Evolutionary conservation across 2,888 invertebrate genomes (phyloP).

Genomic region (Thelaira solivaga): DNA sequence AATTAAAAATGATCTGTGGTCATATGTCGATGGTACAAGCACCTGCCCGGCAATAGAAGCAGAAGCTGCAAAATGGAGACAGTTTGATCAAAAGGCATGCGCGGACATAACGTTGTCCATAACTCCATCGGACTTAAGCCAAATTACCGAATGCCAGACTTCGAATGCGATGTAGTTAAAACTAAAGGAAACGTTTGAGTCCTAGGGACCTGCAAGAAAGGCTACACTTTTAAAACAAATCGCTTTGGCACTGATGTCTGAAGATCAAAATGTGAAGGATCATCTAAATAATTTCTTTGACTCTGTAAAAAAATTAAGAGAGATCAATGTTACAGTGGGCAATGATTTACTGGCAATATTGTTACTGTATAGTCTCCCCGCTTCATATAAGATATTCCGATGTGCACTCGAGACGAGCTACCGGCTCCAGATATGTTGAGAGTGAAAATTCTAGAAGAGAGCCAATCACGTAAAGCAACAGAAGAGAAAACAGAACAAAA

Average conservation of each 20-base stretch:
- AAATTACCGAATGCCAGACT: conserved; percentile 66
- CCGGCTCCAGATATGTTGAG: conserved; percentile 58
- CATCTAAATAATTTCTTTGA: conserved; percentile 72
- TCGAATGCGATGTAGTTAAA: conserved; percentile 72
- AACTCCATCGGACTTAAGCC: conserved; percentile 67
- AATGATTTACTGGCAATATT: conserved; percentile 69
- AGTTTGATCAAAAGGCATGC: background rate
- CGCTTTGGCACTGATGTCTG: conserved; percentile 69
- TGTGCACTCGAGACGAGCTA: conserved; percentile 70
- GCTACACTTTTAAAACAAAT: conserved; percentile 74
- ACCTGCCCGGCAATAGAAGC: background rate
- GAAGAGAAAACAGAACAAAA: conserved; percentile 33
- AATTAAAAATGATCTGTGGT: background rate
- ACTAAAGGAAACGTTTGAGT: conserved; percentile 71
- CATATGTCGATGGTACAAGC: background rate
- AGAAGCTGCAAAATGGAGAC: background rate
- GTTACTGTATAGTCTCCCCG: conserved; percentile 70
- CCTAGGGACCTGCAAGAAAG: conserved; percentile 74
- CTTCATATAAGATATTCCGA: conserved; percentile 69
- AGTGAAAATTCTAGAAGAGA: conserved; percentile 63
- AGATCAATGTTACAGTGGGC: conserved; percentile 69
- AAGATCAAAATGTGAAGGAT: conserved; percentile 68
- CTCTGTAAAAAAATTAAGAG: conserved; percentile 70
- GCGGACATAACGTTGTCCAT: background rate
- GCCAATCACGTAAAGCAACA: conserved; percentile 56